phyloP scores from a whole-genome alignment of 2,888 invertebrate species.

The Parnassius glacialis region DNA sequence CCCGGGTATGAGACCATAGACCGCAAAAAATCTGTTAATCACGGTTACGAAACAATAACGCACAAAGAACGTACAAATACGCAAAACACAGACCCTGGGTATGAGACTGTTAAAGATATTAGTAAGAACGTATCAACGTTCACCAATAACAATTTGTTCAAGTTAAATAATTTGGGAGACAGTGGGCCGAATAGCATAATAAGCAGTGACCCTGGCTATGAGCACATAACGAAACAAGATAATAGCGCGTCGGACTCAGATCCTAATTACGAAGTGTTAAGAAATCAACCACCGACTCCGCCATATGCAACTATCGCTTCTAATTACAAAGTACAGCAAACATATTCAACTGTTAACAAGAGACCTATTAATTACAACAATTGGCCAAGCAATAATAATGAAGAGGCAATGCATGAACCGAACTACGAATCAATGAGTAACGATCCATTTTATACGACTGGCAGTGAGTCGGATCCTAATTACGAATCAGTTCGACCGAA shows the following conservation, averaged over 20 bases:
- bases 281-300: slow-evolving; percentile 77
- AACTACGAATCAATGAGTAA: slow-evolving; percentile 89
- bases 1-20: slow-evolving; percentile 78
- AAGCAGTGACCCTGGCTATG: slow-evolving; percentile 87
- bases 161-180: slow-evolving; percentile 59
- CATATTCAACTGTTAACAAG: slow-evolving; percentile 80
- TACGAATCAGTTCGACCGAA: slow-evolving; percentile 85
- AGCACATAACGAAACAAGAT: slow-evolving; percentile 80
- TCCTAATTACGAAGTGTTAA: slow-evolving; percentile 90
- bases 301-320: slow-evolving; percentile 74
- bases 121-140: slow-evolving; percentile 53
- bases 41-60: slow-evolving; percentile 83
- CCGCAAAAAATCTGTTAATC: slow-evolving; percentile 68
- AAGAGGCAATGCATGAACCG: slow-evolving; percentile 83
- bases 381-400: slow-evolving; percentile 75
- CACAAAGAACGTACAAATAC: slow-evolving; percentile 65
- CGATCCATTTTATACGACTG: slow-evolving; percentile 83
- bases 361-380: slow-evolving; percentile 76
- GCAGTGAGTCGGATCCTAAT: slow-evolving; percentile 88
- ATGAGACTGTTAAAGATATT: slow-evolving; percentile 81
- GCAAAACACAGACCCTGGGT: slow-evolving; percentile 82
- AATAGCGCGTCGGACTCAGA: slow-evolving; percentile 83
- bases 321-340: slow-evolving; percentile 68
- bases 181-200: slow-evolving; percentile 82
- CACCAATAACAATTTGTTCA: slow-evolving; percentile 57